These are phyloP conservation scores for Catocala fraxini DNA, from an alignment of 2,888 invertebrate genomes.

Conservation along the genomic window DNA sequence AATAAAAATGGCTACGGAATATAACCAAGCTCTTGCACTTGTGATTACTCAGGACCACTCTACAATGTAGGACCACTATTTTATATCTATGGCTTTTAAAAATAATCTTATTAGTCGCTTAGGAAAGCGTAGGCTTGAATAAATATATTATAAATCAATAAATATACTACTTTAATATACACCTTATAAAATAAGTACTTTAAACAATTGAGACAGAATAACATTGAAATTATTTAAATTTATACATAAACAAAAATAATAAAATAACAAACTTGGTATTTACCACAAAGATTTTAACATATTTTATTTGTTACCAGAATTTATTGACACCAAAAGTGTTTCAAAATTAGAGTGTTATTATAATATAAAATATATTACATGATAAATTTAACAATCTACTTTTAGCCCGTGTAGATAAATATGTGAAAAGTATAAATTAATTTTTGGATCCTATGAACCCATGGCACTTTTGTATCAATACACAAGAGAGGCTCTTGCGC, in stretches of 20 bases:
- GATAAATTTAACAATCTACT: no score
- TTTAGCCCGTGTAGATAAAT: no score
- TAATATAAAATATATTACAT: no score
- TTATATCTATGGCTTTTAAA: slow-evolving; percentile 34
- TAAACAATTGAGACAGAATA: slow-evolving; percentile 34
- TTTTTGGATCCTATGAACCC: not conserved
- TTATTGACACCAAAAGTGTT: no score
- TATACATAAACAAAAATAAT: not conserved
- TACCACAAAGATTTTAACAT: not conserved
- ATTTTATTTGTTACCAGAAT: not conserved
- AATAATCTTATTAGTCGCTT: slow-evolving; percentile 28
- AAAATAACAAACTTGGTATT: not conserved
- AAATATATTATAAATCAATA: slow-evolving; percentile 32
- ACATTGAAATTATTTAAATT: slow-evolving; percentile 30
- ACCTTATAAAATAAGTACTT: slow-evolving; percentile 36
- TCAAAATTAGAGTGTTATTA: no score
- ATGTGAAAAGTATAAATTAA: not conserved
- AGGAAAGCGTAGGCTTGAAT: slow-evolving; percentile 27
- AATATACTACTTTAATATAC: slow-evolving; percentile 56
- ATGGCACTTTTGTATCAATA: slow-evolving; percentile 12
- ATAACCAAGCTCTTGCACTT: slow-evolving; percentile 27
- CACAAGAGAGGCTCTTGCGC: no score
- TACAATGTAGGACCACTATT: slow-evolving; percentile 48
- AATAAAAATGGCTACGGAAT: not conserved
- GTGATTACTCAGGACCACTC: slow-evolving; percentile 56